Base-by-base conservation (phyloP, 2,797 vertebrate genomes). In the Manis crassicaudata region DNA sequence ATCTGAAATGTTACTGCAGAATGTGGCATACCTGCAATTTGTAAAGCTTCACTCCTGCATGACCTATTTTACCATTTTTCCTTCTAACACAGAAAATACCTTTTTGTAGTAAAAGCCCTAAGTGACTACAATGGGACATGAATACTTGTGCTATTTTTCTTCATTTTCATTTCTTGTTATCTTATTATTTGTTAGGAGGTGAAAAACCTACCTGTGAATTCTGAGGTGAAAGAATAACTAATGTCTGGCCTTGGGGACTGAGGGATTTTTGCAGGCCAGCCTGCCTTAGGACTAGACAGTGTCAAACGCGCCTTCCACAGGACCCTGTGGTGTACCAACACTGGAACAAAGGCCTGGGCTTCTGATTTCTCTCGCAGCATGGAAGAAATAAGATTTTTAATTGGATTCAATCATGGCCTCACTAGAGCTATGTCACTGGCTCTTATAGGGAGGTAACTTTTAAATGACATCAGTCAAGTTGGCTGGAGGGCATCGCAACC, bases 371-470 rank as follows among this genome's bases (percentile, higher is more conserved):
- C 76, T 94, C 96, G 54, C 88, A 97, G 92, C 92, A 60, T 96
- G 94, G 52, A 94, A 95, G 76, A 97, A 95, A 93, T 88, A 87
- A 90, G 80, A 88, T 90, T 96, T 96, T 97, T 96, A 97, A 96
- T 93, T 95, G 82, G 52, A 82, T 91, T 92, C 94, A 70, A 11
- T 77, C 56, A 90, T 91, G 70, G 73, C 27, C 68, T 95, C 23
- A 21, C 70, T 4, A 54, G 88, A 96, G 37, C 37, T 37, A 75
- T 82, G 58, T 90, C 80, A 76, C 81, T 68, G 81, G 67, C 67
- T 80, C 46, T 88, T 90, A 56, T 20, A 58, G 32, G 21, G 50
- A 84, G 29, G 79, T 96, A 92, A 79, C 35, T 94, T 89, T 89
- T 91, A 91, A 82, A 79, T 0, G 29, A 62, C 73, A 92, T 90